These are phyloP conservation scores for Lysandra bellargus DNA, from an alignment of 2,888 invertebrate species.

Conservation along the genomic window DNA sequence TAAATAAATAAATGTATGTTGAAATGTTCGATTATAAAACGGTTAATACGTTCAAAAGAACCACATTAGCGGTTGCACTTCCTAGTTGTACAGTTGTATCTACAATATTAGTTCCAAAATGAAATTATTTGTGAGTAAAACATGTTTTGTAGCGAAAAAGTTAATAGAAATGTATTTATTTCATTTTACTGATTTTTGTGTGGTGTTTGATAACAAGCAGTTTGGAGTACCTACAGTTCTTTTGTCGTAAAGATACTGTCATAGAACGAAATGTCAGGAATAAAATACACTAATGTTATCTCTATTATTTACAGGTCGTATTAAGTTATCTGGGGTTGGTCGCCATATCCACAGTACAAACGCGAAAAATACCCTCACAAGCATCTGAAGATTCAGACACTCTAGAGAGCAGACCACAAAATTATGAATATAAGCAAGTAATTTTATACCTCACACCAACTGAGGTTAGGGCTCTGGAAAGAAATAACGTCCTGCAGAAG, in stretches of 20 bases:
- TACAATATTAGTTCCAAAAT: background rate
- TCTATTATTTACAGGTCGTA: background rate
- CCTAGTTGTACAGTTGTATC: constrained; percentile 3
- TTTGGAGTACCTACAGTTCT: background rate
- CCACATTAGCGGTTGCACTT: background rate
- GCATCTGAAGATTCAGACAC: background rate
- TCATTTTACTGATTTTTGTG: background rate
- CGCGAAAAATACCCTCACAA: background rate
- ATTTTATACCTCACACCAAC: constrained; percentile 50
- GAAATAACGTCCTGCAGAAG: background rate
- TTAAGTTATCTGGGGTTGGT: background rate
- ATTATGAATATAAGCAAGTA: constrained; percentile 56
- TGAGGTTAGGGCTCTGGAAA: constrained; percentile 28
- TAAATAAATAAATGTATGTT: constrained; percentile 5
- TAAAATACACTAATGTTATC: background rate
- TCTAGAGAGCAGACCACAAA: constrained; percentile 39
- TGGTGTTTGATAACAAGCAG: background rate
- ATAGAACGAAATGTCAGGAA: background rate
- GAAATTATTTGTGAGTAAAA: constrained; percentile 20
- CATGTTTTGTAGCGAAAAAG: background rate
- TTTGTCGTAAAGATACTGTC: too few species aligned
- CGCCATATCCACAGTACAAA: background rate
- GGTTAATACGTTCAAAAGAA: background rate
- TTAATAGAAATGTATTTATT: background rate
- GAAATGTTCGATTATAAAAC: constrained; percentile 27